Evolutionary conservation across 2,888 invertebrate species (phyloP).

Genomic region (Nudaria mundana): DNA sequence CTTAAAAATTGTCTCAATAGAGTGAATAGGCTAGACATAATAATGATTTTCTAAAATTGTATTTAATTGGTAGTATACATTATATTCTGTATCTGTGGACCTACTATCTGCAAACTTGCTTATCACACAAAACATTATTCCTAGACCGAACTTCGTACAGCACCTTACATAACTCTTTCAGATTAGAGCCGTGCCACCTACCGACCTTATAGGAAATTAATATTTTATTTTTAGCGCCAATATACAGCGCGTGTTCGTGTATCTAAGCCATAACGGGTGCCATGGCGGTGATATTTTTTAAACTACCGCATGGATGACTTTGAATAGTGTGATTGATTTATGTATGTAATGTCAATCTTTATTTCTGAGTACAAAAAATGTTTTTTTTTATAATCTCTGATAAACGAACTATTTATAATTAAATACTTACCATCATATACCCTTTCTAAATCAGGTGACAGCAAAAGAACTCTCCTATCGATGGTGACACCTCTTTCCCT

Average conservation of each 20-base stretch:
- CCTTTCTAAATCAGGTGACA: conserved; percentile 60
- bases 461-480: conserved; percentile 57
- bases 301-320: conserved; percentile 34
- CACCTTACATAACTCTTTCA: conserved; percentile 37
- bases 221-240: conserved; percentile 70
- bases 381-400: not conserved
- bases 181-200: conserved; percentile 54
- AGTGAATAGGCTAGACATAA: too few relatives aligned
- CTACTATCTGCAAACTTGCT: too few relatives aligned
- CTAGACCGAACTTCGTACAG: conserved; percentile 30
- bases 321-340: conserved; percentile 33
- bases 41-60: too few relatives aligned
- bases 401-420: not conserved
- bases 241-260: conserved; percentile 55
- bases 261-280: conserved; percentile 56
- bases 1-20: too few relatives aligned
- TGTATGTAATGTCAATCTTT: conserved; percentile 29
- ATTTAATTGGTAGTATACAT: too few relatives aligned
- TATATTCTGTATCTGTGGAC: too few relatives aligned
- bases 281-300: conserved; percentile 52
- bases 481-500: conserved; percentile 31
- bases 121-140: conserved; percentile 24
- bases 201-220: conserved; percentile 67
- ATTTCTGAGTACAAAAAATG: not conserved
- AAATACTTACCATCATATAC: conserved; percentile 56